A percentile compares a stretch with the other conserved stretches of the same genome.
phyloP scores from a whole-genome alignment of 1,140 invertebrate genomes.

The Neodiprion fabricii region DNA sequence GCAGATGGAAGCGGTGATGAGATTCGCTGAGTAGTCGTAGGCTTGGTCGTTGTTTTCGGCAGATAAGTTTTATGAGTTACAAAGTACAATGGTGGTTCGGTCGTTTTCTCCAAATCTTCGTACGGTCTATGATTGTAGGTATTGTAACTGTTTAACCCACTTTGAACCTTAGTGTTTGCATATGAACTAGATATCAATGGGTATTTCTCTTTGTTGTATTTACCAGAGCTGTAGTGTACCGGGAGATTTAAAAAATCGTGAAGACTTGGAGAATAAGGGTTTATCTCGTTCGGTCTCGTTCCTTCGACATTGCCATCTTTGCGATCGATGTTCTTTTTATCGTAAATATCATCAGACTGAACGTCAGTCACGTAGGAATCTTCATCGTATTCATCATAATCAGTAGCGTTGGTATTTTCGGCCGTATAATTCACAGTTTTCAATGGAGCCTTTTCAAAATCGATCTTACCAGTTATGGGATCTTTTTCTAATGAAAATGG shows the following conservation, averaged over 20 bases:
- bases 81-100: conserved; percentile 50
- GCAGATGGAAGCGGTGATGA: conserved; percentile 21
- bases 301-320: conserved; percentile 55
- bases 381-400: conserved; percentile 40
- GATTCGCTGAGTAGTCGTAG: conserved; percentile 42
- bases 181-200: conserved; percentile 76
- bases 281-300: conserved; percentile 62
- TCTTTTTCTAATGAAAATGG: conserved; percentile 75
- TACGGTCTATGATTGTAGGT: conserved; percentile 70
- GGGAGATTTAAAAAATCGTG: conserved; percentile 76
- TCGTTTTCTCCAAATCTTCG: conserved; percentile 49
- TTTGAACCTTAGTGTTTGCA: conserved; percentile 76
- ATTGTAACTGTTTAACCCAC: conserved; percentile 67
- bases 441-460: conserved; percentile 62
- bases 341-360: conserved; percentile 36
- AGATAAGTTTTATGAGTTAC: conserved; percentile 29
- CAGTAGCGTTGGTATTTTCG: conserved; percentile 47
- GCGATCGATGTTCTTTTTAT: conserved; percentile 52
- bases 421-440: conserved; percentile 59
- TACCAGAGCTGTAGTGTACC: conserved; percentile 70
- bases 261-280: conserved; percentile 66
- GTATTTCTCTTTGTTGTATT: conserved; percentile 67
- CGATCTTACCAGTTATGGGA: conserved; percentile 70
- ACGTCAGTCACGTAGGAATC: conserved; percentile 37
- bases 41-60: conserved; percentile 39